Evolutionary conservation across 2,888 invertebrate genomes (phyloP), one percentile per base, ranked within the genome.

Genomic region (Dermolepida albohirtum): DNA sequence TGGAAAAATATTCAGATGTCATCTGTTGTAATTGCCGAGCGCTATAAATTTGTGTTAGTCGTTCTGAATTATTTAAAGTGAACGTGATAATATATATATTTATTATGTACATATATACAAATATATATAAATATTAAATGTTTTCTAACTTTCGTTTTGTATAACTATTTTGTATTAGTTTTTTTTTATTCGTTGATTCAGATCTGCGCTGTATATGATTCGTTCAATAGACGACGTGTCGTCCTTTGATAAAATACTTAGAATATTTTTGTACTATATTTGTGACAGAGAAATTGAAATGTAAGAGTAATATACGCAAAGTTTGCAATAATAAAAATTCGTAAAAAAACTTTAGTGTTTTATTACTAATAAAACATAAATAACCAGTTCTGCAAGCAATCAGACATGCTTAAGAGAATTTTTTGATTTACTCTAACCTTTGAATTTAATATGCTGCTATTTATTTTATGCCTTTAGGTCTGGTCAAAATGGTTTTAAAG

Each of bases 261-360:
- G 59, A 59, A 59, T 59, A 59, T 59, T 59, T 59, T 59, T 59
- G 59, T 59, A 59, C 59, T 59, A 59, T 59, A 59, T 59, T 59
- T 59, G 44, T 55, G 41, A 59, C 34, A 34, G 34, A 59, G 47
- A 55, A 55, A 12, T 22, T 43, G n/a, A 54, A 55, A 22, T 55
- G 55, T 55, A 34, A 34, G 10, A 34, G 2, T 34, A 47, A 47
- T 47, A 59, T 34, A 44, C 29, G 59, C 59, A 59, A 29, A 5
- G 47, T 59, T 59, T 59, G 47, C 59, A 59, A 59, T 59, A 59
- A 59, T 59, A 59, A 59, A 59, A 59, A 14, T 59, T 29, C 34
- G 10, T 34, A 5, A 34, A 34, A 34, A 34, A 34, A 34, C 34
- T 34, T 34, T 6, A 34, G 34, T 34, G 8, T 34, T 22, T 22